Percentiles rank a stretch among this genome's conserved stretches.
These are phyloP conservation scores for Percina caprodes DNA, from an alignment of 2,113 vertebrate genomes.

Conservation along the genomic window DNA sequence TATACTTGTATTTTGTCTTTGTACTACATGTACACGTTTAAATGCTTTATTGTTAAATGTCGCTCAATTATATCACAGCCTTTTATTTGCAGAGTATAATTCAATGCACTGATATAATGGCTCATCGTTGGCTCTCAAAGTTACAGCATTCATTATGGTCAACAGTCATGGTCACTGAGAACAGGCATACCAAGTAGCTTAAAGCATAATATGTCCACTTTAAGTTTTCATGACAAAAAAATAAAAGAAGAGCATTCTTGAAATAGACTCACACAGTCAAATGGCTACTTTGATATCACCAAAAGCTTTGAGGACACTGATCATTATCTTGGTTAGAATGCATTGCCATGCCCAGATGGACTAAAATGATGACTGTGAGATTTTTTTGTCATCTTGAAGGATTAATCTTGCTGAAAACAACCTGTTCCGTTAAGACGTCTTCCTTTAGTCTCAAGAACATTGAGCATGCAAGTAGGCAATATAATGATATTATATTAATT, in stretches of 20 bases:
- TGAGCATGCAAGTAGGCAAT: not conserved
- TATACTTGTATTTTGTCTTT: no score
- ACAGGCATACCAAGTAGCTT: no score
- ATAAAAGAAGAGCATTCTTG: not conserved
- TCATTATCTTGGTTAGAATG: slow-evolving; percentile 12
- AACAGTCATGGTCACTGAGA: no score
- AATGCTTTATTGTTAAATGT: no score
- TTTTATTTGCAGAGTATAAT: no score
- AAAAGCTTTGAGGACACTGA: slow-evolving; percentile 11
- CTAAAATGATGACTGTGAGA: slow-evolving; percentile 15
- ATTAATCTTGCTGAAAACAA: not conserved
- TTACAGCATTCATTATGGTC: no score
- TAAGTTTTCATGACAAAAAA: slow-evolving; percentile 8
- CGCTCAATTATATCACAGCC: no score
- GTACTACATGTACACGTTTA: no score
- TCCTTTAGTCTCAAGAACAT: slow-evolving; percentile 6
- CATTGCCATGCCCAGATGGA: slow-evolving; percentile 10
- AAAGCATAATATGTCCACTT: no score
- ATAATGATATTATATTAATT: no score
- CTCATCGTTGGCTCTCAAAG: no score
- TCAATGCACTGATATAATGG: no score
- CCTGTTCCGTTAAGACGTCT: not conserved
- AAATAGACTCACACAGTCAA: slow-evolving; percentile 5
- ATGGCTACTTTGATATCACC: not conserved
- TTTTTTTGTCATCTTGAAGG: slow-evolving; percentile 12